A percentile compares a stretch with the other conserved stretches of the same genome.
These are phyloP conservation scores for Papilio xuthus DNA, from an alignment of 1,140 invertebrate genomes.

Conservation along the genomic window DNA sequence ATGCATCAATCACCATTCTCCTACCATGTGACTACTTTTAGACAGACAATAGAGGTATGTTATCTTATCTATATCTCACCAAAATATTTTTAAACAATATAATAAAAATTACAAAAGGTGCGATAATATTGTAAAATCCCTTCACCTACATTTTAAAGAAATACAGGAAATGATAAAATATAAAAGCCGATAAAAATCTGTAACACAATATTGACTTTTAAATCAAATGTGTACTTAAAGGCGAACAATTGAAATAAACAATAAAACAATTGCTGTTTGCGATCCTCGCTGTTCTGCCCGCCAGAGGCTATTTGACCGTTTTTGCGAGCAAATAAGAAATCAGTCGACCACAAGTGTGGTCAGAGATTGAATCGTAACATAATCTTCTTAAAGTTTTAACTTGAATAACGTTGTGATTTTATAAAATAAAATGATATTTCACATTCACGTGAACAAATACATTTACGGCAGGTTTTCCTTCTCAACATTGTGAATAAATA, in stretches of 20 bases:
- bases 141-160: neutral
- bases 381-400: neutral
- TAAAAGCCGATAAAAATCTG: neutral
- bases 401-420: neutral
- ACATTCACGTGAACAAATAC: neutral
- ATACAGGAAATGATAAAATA: neutral
- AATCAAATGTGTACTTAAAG: neutral
- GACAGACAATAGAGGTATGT: too few relatives aligned
- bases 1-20: neutral
- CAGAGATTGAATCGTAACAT: neutral
- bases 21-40: neutral
- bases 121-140: neutral
- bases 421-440: neutral
- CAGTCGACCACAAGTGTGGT: neutral
- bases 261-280: conserved; percentile 4
- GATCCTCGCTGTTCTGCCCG: neutral
- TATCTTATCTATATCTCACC: neutral
- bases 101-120: too few relatives aligned
- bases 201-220: neutral
- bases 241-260: neutral
- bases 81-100: too few relatives aligned
- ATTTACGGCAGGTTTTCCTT: neutral
- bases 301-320: conserved; percentile 6
- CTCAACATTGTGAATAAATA: neutral
- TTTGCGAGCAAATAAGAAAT: neutral